Evolutionary conservation across 2,888 invertebrate species (phyloP), one percentile per base, ranked within the genome.

Genomic region (Pediacus dermestoides): DNA sequence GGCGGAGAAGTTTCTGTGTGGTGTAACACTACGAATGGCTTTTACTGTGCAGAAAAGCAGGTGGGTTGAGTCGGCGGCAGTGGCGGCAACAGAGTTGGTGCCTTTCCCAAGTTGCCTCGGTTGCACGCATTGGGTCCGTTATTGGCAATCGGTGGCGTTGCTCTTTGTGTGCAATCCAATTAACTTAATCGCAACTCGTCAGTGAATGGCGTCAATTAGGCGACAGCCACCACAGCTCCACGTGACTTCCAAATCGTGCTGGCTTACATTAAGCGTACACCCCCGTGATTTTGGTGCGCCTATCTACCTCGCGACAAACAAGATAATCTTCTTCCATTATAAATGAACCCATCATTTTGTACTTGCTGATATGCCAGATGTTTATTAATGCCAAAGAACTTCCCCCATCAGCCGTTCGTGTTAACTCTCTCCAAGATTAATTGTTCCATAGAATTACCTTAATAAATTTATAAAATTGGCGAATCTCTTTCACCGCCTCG

Each of bases 151-250:
- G 62, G 55, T 49, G 54, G 55, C 53, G 49, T 48, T 49, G 60
- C 56, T 58, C 60, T 62, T 64, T 63, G 60, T 61, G 60, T 58
- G 53, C 62, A 53, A 64, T 64, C 62, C 65, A 66, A 65, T 66
- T 66, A 65, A 62, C 53, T 66, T 65, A 66, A 66, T 66, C 64
- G 64, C 58, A 55, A 59, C 56, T 61, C 61, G 59, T 60, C 62
- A 58, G 51, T 65, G 64, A 66, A 66, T 66, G 55, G 64, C 62
- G 59, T 63, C 65, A 65, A 66, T 66, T 66, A 66, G 64, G 57
- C 55, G 56, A 51, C 55, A 44, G 50, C 53, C 43, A 53, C 56
- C 53, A 48, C 57, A 35, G 31, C 30, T 37, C 23, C 35, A 36
- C 41, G 33, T 30, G 37, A 36, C 26, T 35, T 35, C 23, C 9